Evolutionary conservation across 2,888 invertebrate species (phyloP), one percentile per base, ranked within the genome.

Genomic region (Yponomeuta sedellus): DNA sequence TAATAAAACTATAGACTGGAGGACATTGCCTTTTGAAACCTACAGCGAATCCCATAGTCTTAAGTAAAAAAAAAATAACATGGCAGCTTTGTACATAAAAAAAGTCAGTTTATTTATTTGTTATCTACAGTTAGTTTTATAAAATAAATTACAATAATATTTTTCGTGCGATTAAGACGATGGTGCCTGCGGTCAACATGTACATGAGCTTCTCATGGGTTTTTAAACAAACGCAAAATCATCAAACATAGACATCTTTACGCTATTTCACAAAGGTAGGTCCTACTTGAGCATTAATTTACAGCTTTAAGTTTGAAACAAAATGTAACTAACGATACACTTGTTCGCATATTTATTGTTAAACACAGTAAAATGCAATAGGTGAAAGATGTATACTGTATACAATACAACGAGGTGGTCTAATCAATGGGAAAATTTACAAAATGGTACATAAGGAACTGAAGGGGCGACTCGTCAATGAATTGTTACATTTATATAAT

Each of bases 111-210:
- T 34, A 77, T 91, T 90, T 90, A 90, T 87, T 90, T 81, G 81
- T 84, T 88, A 91, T 90, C 91, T 91, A 91, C 90, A 91, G 82
- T 88, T 88, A 89, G 85, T 87, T 52, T 52, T 88, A 89, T 91
- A 89, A 90, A 90, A 89, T 90, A 90, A 89, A 90, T 90, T 91
- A 91, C 87, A 89, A 66, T 82, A 81, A 82, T 83, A 80, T 77
- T 82, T 81, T 77, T 74, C 73, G 75, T 77, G 73, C 77, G 77
- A 64, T 34, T 28, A 16, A 59, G 65, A 77, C 83, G 79, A 82
- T 80, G 78, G 83, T 82, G 79, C 81, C 80, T 80, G 79, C 80
- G 75, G 74, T 72, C 75, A 78, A 79, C 75, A 77, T 76, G 74
- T 77, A 65, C 56, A 67, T 34, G 64, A 67, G 63, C 66, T 67